Evolutionary conservation across 2,888 invertebrate species (phyloP), one percentile per base, ranked within the genome.

Genomic region (Agonopterix alstromeriana): DNA sequence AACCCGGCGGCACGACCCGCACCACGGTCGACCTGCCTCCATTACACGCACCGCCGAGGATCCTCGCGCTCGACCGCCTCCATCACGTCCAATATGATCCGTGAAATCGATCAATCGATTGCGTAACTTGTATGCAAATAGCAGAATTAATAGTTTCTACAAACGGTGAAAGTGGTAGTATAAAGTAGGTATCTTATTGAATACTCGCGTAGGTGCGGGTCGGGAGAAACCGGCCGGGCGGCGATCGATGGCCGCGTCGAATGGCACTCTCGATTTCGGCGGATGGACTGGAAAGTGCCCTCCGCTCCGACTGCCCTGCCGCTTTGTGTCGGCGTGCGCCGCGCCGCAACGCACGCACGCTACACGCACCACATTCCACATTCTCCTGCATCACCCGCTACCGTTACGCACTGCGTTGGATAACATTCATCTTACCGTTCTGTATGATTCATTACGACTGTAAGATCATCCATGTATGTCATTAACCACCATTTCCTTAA

Each of bases 261-360:
- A 60, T 54, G 58, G 55, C 75, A 77, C 82, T 82, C 79, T 80
- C 81, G 73, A 55, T 81, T 77, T 81, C 79, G 65, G 69, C 59
- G 52, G 54, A 61, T 53, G 51, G 57, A 47, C 51, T 11, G 49
- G 63, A 68, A 67, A 60, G 65, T 58, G 55, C 53, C 56, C 60
- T 51, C 51, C 46, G 52, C 55, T 61, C 42, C 11, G 42, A 27
- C 5, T 17, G 10, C 9, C 42, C 42, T 9, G 42, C 42, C 8
- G 42, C 42, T 14, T 10, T 9, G 12, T 12, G 42, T n/a, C 42
- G 11, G 12, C 42, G 4, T 12, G 11, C 42, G 3, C 42, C 12
- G 11, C 11, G 3, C 42, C 42, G 9, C 42, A 14, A 9, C 11
- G 11, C 42, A 9, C 11, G 11, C 42, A 10, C 42, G 42, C 42